Percentiles rank a stretch among this genome's conserved stretches.
Conservation (phyloP, 1,140 invertebrate genomes). For the Pinna nobilis region DNA sequence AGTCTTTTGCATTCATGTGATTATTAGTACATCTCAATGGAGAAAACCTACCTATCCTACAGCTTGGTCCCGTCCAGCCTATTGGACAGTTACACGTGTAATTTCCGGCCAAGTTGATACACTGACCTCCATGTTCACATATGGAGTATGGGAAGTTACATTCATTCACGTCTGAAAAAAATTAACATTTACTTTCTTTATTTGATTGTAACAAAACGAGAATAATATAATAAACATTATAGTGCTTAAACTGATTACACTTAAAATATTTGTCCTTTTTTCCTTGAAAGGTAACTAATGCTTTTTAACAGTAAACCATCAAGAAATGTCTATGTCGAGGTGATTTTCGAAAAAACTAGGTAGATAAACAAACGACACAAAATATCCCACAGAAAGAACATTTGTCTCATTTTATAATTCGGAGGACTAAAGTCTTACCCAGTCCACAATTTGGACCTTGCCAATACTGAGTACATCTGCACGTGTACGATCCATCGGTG, state of each 20-base stretch:
- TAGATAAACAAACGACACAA: too few species aligned
- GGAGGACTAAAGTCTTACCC: conserved; percentile 12
- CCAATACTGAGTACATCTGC: conserved; percentile 92
- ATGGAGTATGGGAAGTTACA: conserved; percentile 1
- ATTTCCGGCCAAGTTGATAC: conserved; percentile 19
- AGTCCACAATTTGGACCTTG: conserved; percentile 94
- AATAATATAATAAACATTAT: conserved; percentile 36
- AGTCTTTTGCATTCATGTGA: too few species aligned
- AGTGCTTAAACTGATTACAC: conserved; percentile 7
- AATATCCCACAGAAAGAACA: too few species aligned
- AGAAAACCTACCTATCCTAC: conserved; percentile 77
- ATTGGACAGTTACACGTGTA: conserved; percentile 86
- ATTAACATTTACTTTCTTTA: too few species aligned
- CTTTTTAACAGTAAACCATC: too few species aligned
- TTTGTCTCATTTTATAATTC: neutral
- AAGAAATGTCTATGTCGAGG: conserved; percentile 17
- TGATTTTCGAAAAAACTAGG: neutral
- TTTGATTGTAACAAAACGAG: too few species aligned
- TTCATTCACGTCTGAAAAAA: conserved; percentile 13
- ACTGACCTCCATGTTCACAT: conserved; percentile 23
- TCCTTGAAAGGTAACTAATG: too few species aligned
- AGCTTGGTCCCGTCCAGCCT: conserved; percentile 88
- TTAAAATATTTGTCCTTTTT: too few species aligned
- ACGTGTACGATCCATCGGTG: conserved; percentile 71
- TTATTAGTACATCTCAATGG: too few species aligned